phyloP scores from a whole-genome alignment of 2,113 vertebrate genomes.

The Calidris pugnax region DNA sequence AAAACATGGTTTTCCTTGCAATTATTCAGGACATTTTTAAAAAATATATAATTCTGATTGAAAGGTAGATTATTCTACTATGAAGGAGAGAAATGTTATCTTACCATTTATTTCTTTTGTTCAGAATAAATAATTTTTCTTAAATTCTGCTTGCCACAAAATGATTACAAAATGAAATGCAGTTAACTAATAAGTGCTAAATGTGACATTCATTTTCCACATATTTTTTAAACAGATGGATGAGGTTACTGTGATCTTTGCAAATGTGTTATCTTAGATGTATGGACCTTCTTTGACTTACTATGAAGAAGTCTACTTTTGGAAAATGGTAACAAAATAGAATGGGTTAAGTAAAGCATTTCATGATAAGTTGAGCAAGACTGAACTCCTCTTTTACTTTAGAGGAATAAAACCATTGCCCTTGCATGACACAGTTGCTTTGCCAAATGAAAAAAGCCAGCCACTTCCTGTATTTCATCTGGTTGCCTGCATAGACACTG shows the following conservation, averaged over 20 bases:
- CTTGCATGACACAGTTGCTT: not conserved
- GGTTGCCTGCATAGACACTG: not conserved
- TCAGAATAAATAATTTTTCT: not conserved
- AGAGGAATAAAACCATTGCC: not conserved
- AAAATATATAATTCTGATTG: slow-evolving; percentile 44
- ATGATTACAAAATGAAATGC: not conserved
- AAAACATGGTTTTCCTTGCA: not conserved
- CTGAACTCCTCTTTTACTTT: not conserved
- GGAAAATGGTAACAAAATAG: not conserved
- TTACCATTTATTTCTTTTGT: not conserved
- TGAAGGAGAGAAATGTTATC: slow-evolving; percentile 10
- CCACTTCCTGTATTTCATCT: not conserved
- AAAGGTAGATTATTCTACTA: slow-evolving; percentile 51
- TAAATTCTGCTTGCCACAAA: slow-evolving; percentile 9
- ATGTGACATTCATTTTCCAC: not conserved
- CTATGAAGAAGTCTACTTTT: not conserved
- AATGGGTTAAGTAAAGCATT: not conserved
- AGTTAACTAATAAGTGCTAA: not conserved
- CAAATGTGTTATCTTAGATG: not conserved
- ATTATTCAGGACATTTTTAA: slow-evolving; percentile 11
- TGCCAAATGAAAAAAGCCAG: not conserved
- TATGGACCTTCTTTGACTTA: not conserved
- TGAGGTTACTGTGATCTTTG: not conserved
- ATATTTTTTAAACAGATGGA: not conserved
- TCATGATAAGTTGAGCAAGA: not conserved